Conservation (phyloP, 1,140 invertebrate genomes). For the Leucophenga varia region DNA sequence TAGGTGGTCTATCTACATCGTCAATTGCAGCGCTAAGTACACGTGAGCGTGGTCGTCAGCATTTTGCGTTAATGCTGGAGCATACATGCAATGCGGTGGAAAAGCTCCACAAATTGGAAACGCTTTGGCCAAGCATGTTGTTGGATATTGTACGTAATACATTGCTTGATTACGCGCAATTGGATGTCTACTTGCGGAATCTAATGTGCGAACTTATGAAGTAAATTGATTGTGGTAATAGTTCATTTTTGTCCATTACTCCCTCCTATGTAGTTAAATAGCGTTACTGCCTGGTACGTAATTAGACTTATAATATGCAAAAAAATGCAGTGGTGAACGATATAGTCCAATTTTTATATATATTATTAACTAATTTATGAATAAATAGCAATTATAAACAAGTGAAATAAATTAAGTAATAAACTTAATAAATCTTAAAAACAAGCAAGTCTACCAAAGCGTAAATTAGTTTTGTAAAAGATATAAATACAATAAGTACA, state of each 20-base stretch:
- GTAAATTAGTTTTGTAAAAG: too few relatives aligned
- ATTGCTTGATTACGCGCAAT: constrained; percentile 72
- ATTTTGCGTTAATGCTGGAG: constrained; percentile 68
- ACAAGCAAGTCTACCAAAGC: background rate
- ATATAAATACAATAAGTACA: too few relatives aligned
- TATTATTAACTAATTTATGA: constrained; percentile 31
- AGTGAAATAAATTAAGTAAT: too few relatives aligned
- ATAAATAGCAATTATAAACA: constrained; percentile 25
- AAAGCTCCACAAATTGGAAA: constrained; percentile 71
- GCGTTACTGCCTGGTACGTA: too few relatives aligned
- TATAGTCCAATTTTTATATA: constrained; percentile 52
- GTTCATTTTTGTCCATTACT: too few relatives aligned
- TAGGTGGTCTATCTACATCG: constrained; percentile 20
- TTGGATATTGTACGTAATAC: constrained; percentile 74
- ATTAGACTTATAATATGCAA: constrained; percentile 32
- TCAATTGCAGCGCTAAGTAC: constrained; percentile 60
- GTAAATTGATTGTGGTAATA: too few relatives aligned
- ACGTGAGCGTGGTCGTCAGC: constrained; percentile 69
- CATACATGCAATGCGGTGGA: constrained; percentile 72
- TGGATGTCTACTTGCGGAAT: constrained; percentile 74
- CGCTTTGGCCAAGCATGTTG: constrained; percentile 73
- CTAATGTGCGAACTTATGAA: constrained; percentile 52
- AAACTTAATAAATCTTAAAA: constrained; percentile 13
- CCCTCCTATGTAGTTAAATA: too few relatives aligned
- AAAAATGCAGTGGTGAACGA: constrained; percentile 23